These are phyloP conservation scores for Tachycineta bicolor DNA, from an alignment of 2,113 vertebrate species.

Conservation along the genomic window DNA sequence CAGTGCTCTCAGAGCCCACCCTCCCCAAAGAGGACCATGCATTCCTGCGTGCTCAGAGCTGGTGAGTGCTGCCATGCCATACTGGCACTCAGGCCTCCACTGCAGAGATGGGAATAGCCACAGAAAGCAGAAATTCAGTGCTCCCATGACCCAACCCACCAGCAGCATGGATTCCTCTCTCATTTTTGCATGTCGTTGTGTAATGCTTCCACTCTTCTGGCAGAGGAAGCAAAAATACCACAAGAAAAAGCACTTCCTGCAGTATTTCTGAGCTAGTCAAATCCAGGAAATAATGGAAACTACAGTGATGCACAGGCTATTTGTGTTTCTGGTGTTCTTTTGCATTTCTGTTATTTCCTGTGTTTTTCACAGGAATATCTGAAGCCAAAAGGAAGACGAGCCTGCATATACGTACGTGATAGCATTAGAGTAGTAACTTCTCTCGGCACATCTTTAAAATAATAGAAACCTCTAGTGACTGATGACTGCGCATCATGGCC, in stretches of 20 bases:
- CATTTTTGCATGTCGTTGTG: constrained; percentile 14
- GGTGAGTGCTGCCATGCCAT: accelerated
- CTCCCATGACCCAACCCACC: background rate
- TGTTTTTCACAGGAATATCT: background rate
- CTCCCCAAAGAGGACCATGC: background rate
- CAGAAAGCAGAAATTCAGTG: background rate
- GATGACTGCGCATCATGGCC: accelerated
- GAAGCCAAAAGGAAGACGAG: background rate
- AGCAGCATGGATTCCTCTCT: background rate
- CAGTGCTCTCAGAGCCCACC: background rate
- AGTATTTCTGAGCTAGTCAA: constrained; percentile 25
- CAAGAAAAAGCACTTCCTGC: constrained; percentile 48
- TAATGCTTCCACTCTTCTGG: background rate
- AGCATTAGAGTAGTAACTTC: background rate
- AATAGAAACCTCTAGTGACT: background rate
- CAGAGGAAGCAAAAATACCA: constrained; percentile 35
- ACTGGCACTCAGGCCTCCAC: accelerated
- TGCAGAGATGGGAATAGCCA: background rate
- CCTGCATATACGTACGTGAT: background rate
- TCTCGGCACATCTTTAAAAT: background rate
- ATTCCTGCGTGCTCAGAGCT: background rate
- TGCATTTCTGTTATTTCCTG: constrained; percentile 16
- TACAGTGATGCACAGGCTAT: background rate
- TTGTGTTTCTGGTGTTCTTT: background rate
- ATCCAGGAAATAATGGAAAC: constrained; percentile 43